Conservation (phyloP, 64 coral and sea anemone species). For the Dendronephthya gigantea region DNA sequence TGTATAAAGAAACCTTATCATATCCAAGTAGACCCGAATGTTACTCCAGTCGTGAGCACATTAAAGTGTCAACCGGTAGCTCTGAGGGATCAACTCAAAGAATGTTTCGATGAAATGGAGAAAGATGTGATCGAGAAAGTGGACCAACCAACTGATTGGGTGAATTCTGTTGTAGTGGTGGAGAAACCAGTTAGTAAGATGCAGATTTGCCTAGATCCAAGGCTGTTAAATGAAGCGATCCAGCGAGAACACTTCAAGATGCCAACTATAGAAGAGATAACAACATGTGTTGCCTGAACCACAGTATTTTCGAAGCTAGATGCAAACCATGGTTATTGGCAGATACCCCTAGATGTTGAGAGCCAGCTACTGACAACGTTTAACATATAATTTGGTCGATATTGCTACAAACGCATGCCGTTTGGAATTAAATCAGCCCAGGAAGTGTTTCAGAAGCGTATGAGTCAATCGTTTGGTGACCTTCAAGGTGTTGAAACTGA, state of each 20-base stretch:
- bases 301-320: slow-evolving; percentile 11
- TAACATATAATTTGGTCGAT: slow-evolving; percentile 15
- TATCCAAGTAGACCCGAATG: background rate
- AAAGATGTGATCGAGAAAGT: background rate
- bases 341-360: background rate
- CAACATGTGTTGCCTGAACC: background rate
- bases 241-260: background rate
- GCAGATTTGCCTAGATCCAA: background rate
- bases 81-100: background rate
- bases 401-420: background rate
- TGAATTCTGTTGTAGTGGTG: background rate
- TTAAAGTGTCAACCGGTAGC: slow-evolving; percentile 3
- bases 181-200: slow-evolving; percentile 1
- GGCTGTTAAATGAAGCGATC: slow-evolving; percentile 3
- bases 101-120: slow-evolving; percentile 5
- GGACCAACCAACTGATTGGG: slow-evolving; percentile 3
- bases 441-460: background rate
- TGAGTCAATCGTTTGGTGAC: slow-evolving; percentile 2
- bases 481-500: background rate
- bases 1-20: slow-evolving; percentile 17
- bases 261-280: slow-evolving; percentile 6
- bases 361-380: background rate
- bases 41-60: background rate
- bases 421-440: slow-evolving; percentile 10
- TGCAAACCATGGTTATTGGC: no score